phyloP scores from a whole-genome alignment of 2,113 vertebrate genomes.

The Falcunculus frontatus region DNA sequence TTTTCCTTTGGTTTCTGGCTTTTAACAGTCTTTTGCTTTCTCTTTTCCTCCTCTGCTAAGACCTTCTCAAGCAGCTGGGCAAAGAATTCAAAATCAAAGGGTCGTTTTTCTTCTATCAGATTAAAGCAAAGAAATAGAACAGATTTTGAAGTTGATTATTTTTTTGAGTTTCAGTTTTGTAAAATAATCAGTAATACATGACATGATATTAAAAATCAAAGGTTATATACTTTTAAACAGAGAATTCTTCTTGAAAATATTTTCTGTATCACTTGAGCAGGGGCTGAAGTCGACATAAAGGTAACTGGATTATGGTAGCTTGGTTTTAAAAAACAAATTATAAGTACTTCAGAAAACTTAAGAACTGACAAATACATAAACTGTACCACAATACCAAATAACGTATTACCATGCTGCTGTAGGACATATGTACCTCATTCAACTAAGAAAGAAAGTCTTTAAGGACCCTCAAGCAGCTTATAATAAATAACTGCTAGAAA shows the following conservation, averaged over 20 bases:
- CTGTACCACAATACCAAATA: background rate
- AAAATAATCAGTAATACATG: background rate
- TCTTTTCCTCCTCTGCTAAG: slow-evolving; percentile 81
- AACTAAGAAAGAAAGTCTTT: background rate
- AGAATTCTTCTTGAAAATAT: background rate
- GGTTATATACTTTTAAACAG: background rate
- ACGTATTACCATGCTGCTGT: background rate
- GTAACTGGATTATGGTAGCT: background rate
- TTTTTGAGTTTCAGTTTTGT: background rate
- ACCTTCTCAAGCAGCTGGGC: slow-evolving; percentile 86
- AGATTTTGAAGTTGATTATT: background rate
- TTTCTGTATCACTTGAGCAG: background rate
- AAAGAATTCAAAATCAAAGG: slow-evolving; percentile 92
- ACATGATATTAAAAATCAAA: background rate
- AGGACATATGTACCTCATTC: background rate
- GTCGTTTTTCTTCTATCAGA: slow-evolving; percentile 83
- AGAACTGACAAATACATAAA: background rate
- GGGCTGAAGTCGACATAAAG: background rate
- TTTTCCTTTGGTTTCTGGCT: slow-evolving; percentile 61
- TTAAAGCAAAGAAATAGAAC: slow-evolving; percentile 29
- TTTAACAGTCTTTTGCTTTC: slow-evolving; percentile 76
- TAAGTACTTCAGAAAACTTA: background rate
- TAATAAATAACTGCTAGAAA: background rate
- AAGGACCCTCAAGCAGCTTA: background rate
- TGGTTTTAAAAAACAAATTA: background rate